Conservation (phyloP, 1,140 invertebrate genomes). For the Parasteatoda tepidariorum region DNA sequence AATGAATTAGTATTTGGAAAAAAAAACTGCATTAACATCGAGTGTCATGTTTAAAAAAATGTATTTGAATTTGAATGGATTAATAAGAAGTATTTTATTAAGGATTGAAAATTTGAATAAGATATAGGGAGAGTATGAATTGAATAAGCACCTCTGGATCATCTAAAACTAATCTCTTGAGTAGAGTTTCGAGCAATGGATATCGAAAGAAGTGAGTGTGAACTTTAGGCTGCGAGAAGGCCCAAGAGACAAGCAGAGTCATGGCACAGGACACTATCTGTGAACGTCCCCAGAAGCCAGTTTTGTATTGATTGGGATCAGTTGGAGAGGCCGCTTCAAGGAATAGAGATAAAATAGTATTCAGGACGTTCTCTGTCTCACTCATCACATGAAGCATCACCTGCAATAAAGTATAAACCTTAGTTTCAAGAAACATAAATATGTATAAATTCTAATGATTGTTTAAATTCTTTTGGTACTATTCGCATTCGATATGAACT, state of each 20-base stretch:
- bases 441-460: no score
- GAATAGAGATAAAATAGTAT: conserved; percentile 85
- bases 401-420: conserved; percentile 66
- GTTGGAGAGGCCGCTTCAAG: conserved; percentile 82
- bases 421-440: no score
- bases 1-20: no score
- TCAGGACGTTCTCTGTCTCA: conserved; percentile 82
- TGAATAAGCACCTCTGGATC: conserved; percentile 77
- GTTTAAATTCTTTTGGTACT: no score
- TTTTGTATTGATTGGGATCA: conserved; percentile 85
- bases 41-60: no score
- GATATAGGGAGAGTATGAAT: no score
- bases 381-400: conserved; percentile 83
- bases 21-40: no score
- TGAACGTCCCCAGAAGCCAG: conserved; percentile 86
- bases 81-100: no score
- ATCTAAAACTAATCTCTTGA: conserved; percentile 82
- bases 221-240: conserved; percentile 79
- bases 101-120: no score
- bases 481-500: no score
- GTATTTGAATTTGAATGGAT: no score
- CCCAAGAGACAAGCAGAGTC: conserved; percentile 84
- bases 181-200: conserved; percentile 77
- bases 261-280: conserved; percentile 85
- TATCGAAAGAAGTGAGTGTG: conserved; percentile 76